A percentile compares a stretch with the other conserved stretches of the same genome.
phyloP scores from a whole-genome alignment of 2,113 vertebrate genomes.

The Pardalotus punctatus region DNA sequence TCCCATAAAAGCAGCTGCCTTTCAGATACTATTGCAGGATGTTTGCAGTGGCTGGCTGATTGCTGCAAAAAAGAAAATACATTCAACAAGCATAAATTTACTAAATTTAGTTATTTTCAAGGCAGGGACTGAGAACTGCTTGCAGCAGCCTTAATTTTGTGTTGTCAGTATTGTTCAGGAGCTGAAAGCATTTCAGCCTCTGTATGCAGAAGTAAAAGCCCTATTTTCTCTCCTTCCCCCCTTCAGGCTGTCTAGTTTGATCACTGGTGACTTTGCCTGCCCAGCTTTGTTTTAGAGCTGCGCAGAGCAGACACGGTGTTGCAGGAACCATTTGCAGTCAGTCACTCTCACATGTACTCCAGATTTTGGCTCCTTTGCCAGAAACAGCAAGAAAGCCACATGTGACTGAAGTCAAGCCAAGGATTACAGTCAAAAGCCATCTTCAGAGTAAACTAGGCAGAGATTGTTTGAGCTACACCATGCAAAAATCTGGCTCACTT shows the following conservation, averaged over 20 bases:
- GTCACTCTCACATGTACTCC: rapidly evolving
- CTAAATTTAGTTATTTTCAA: neutral
- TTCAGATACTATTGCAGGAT: neutral
- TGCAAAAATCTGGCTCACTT: neutral
- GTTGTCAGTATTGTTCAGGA: neutral
- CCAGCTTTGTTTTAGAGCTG: neutral
- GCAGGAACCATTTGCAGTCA: neutral
- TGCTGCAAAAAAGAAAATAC: neutral
- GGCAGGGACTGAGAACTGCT: neutral
- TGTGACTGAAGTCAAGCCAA: neutral
- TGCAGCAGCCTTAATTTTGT: constrained; percentile 43
- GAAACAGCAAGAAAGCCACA: neutral
- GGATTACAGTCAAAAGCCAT: neutral
- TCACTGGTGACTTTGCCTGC: neutral
- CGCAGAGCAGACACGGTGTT: rapidly evolving
- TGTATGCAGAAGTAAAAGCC: neutral
- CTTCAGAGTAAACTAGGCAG: neutral
- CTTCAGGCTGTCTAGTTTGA: neutral
- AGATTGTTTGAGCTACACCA: neutral
- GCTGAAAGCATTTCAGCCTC: neutral
- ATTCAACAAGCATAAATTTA: neutral
- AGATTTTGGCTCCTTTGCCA: neutral
- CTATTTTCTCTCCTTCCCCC: neutral
- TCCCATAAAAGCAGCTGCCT: neutral
- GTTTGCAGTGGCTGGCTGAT: neutral